A percentile compares a stretch with the other conserved stretches of the same genome.
phyloP scores from a whole-genome alignment of 2,113 vertebrate genomes.

The Phalacrocorax brasilianus region DNA sequence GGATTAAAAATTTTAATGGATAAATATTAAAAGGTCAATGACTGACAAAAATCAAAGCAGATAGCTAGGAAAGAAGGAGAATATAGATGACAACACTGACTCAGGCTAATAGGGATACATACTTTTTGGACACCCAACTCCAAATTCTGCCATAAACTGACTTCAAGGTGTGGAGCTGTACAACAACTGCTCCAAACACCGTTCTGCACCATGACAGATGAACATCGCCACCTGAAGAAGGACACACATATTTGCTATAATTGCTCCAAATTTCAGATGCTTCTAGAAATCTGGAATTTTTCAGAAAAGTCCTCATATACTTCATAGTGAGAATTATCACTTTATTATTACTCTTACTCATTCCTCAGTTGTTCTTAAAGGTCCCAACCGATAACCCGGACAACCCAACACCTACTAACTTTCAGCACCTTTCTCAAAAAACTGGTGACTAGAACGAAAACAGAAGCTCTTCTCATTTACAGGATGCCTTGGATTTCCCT shows the following conservation, averaged over 20 bases:
- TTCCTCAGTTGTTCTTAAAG: not conserved
- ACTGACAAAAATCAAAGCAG: constrained; percentile 12
- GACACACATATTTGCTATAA: not conserved
- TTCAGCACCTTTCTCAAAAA: not conserved
- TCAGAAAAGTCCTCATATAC: not conserved
- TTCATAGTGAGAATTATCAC: not conserved
- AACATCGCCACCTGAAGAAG: not conserved
- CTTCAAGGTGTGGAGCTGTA: not conserved
- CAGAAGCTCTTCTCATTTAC: not conserved
- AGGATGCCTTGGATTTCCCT: not conserved
- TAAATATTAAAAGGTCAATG: constrained; percentile 14
- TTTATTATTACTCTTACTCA: not conserved
- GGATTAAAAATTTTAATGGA: not conserved
- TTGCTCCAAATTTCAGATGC: not conserved
- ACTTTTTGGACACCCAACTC: not conserved
- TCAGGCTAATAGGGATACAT: not conserved
- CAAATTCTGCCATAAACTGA: not conserved
- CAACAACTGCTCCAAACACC: not conserved
- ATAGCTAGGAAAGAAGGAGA: not conserved
- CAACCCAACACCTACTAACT: not conserved
- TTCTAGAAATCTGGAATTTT: not conserved
- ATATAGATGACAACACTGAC: not conserved
- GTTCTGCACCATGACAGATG: accelerated
- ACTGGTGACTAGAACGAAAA: not conserved
- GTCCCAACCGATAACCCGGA: not conserved